These are phyloP conservation scores for Regulus satrapa DNA, from an alignment of 2,113 vertebrate genomes.

Conservation along the genomic window DNA sequence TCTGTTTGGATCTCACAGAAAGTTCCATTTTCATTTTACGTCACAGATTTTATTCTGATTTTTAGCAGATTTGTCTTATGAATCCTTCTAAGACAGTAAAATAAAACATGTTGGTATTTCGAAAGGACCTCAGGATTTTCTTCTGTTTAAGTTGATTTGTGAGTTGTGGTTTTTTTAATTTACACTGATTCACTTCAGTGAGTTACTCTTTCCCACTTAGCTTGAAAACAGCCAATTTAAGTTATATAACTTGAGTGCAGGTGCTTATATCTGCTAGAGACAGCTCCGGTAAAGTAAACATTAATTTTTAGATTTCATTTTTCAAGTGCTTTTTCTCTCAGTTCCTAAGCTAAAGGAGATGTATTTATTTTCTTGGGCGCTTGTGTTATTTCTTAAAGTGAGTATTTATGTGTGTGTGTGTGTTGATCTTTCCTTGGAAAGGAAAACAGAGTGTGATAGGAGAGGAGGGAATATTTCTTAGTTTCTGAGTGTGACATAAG, in stretches of 20 bases:
- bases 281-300: not conserved
- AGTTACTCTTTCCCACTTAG: not conserved
- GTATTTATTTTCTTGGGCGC: fast-evolving
- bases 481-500: not conserved
- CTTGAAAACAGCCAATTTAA: not conserved
- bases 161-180: not conserved
- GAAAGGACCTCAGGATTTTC: not conserved
- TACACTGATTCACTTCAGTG: not conserved
- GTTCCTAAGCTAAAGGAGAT: not conserved
- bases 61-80: not conserved
- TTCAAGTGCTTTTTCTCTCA: not conserved
- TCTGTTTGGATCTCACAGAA: not conserved
- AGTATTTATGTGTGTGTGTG: not conserved
- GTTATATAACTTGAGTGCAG: not conserved
- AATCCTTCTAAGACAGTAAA: not conserved
- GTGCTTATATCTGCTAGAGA: not conserved
- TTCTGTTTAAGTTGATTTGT: not conserved
- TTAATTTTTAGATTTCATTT: not conserved
- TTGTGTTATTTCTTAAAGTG: not conserved
- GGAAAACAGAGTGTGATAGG: not conserved
- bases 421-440: not conserved
- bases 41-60: not conserved
- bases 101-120: not conserved
- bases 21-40: not conserved
- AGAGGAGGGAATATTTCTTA: not conserved